Base-by-base conservation (phyloP, 1,140 invertebrate genomes). In the Bombus breviceps region DNA sequence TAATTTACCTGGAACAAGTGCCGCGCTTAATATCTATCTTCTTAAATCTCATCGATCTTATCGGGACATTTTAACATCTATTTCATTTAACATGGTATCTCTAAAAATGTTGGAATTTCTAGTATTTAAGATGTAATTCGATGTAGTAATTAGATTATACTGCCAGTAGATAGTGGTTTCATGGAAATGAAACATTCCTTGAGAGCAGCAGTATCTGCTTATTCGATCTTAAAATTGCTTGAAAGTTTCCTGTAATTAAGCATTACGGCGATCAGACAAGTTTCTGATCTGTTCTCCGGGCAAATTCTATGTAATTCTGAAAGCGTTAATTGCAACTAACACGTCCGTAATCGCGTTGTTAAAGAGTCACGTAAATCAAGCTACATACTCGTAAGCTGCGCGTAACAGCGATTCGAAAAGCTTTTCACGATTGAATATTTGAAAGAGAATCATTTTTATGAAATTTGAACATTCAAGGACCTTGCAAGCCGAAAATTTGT, bases 191-290 rank as follows among this genome's bases (percentile, higher is more conserved):
- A 41, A 41, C 13, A 13, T n/a, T 71, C 13, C 37, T 28, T 15
- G 25, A 28, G 15, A 32, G 6, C 37, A 71, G 39, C 0, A 5
- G 2, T 32, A 10, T 75, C 47, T 53, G 47, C 47, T 53, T 57
- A 37, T 57, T 75, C 62, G 62, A 32, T n/a, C n/a, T n/a, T n/a
- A 6, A 32, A 6, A 32, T 66, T 47, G 18, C 28, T 75, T 15
- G 43, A 62, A 76, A 76, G 12, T 62, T 76, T 59, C 18, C 25
- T 34, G 53, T 22, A 76, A 76, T 62, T 57, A 76, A 76, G 18
- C 13, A 41, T 73, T 47, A 13, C 71, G 9, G 0, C 8, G n/a
- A 64, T 53, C 47, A n/a, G 12, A 28, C 28, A 15, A 73, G 39
- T 43, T 76, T 62, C 74, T 76, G 53, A 76, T 37, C 34, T 5